Conservation (phyloP, 2,888 invertebrate genomes). For the Drosophila algonquin region DNA sequence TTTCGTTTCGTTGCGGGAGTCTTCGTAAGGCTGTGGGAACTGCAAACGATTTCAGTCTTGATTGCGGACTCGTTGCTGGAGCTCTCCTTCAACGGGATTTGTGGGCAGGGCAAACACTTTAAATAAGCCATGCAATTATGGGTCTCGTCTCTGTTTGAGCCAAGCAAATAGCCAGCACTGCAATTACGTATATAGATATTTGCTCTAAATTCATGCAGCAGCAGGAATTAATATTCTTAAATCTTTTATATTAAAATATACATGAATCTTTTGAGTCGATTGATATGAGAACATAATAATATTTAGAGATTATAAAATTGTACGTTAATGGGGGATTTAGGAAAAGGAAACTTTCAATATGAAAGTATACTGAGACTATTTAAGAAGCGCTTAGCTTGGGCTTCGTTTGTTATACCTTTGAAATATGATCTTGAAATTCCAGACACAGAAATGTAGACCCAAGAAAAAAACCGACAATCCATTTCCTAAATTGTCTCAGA, state of each 20-base stretch:
- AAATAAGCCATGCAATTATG: constrained; percentile 9
- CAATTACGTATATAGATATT: not conserved
- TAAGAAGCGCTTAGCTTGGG: too few species aligned
- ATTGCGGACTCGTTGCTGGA: constrained; percentile 15
- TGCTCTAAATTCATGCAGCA: not conserved
- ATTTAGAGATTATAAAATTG: too few species aligned
- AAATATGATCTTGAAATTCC: not conserved
- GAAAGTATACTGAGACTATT: too few species aligned
- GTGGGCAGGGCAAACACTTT: constrained; percentile 2
- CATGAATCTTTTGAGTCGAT: not conserved
- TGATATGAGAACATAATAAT: too few species aligned
- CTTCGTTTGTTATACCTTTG: not conserved
- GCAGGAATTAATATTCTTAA: not conserved
- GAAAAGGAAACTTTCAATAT: too few species aligned
- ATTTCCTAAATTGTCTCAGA: not conserved
- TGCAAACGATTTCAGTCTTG: constrained; percentile 26
- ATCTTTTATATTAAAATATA: not conserved
- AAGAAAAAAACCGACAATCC: not conserved
- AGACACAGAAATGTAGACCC: too few species aligned
- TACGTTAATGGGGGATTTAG: too few species aligned
- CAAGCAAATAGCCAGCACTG: not conserved
- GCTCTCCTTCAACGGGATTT: constrained; percentile 4
- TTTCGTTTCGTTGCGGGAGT: not conserved
- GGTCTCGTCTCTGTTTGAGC: not conserved
- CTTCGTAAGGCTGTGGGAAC: constrained; percentile 8